A percentile compares a stretch with the other conserved stretches of the same genome.
These are phyloP conservation scores for Drosophila peninsularis DNA, from an alignment of 2,888 invertebrate genomes.

Conservation along the genomic window DNA sequence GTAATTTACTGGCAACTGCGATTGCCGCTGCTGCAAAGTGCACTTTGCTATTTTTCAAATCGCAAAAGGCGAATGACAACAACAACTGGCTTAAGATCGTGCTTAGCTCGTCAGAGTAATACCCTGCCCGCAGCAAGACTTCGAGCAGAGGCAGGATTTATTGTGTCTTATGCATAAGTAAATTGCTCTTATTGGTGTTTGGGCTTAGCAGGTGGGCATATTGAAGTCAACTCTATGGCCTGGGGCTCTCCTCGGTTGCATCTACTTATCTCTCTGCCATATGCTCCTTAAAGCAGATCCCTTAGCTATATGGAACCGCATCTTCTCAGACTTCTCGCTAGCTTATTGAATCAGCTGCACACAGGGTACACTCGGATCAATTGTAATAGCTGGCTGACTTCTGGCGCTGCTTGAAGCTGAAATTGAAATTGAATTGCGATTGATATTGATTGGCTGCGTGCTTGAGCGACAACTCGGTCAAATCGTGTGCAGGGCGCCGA, in stretches of 20 bases:
- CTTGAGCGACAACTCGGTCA: conserved; percentile 77
- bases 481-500: conserved; percentile 67
- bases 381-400: conserved; percentile 61
- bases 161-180: background rate
- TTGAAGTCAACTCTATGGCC: background rate
- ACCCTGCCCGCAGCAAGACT: background rate
- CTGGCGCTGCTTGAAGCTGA: conserved; percentile 66
- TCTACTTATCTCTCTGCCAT: too few relatives aligned
- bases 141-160: background rate
- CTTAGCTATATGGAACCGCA: too few relatives aligned
- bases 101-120: background rate
- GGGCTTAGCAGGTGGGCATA: background rate
- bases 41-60: conserved; percentile 77
- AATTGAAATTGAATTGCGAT: conserved; percentile 83
- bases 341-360: background rate
- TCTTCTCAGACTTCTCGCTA: background rate
- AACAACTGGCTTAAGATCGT: conserved; percentile 11
- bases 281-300: background rate
- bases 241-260: background rate
- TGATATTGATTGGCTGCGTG: conserved; percentile 83
- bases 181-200: conserved; percentile 1
- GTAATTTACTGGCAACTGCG: conserved; percentile 73
- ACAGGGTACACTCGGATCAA: conserved; percentile 41
- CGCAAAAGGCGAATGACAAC: conserved; percentile 47
- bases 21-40: conserved; percentile 57